A percentile compares a stretch with the other conserved stretches of the same genome.
These are phyloP conservation scores for Atopsyche davidsoni DNA, from an alignment of 1,140 invertebrate species.

Conservation along the genomic window DNA sequence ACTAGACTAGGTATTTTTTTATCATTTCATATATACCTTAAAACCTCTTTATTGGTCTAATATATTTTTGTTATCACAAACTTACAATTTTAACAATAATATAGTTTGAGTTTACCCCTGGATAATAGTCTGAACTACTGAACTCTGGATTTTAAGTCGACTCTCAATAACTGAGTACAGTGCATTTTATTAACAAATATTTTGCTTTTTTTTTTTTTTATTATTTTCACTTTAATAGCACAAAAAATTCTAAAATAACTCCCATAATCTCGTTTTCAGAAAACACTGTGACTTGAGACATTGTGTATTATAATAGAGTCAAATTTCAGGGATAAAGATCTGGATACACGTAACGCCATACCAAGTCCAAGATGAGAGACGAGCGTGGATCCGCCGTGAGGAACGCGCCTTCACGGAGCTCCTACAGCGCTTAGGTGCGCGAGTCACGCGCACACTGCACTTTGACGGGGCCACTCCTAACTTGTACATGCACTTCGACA, in stretches of 20 bases:
- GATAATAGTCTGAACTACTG: too few relatives aligned
- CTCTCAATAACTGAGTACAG: too few relatives aligned
- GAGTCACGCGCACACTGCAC: constrained; percentile 56
- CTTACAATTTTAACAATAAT: not conserved
- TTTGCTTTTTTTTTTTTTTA: too few relatives aligned
- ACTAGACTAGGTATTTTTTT: constrained; percentile 52
- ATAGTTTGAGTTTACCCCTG: too few relatives aligned
- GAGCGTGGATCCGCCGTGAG: constrained; percentile 78
- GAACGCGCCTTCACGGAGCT: constrained; percentile 67
- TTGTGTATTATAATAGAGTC: not conserved
- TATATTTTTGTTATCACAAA: constrained; percentile 7
- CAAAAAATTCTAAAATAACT: too few relatives aligned
- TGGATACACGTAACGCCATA: constrained; percentile 79
- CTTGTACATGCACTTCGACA: constrained; percentile 64
- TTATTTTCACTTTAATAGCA: too few relatives aligned
- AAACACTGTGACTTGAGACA: not conserved
- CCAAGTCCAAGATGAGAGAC: constrained; percentile 65
- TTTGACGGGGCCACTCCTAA: constrained; percentile 57
- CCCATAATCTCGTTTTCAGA: not conserved
- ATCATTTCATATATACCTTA: not conserved
- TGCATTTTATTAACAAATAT: too few relatives aligned
- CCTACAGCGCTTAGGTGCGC: constrained; percentile 57
- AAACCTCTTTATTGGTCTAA: not conserved
- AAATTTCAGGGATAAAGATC: constrained; percentile 53
- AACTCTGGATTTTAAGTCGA: too few relatives aligned